Percentiles rank a stretch among this genome's conserved stretches.
Conservation (phyloP, 1,140 invertebrate genomes). For the Calephelis nemesis region DNA sequence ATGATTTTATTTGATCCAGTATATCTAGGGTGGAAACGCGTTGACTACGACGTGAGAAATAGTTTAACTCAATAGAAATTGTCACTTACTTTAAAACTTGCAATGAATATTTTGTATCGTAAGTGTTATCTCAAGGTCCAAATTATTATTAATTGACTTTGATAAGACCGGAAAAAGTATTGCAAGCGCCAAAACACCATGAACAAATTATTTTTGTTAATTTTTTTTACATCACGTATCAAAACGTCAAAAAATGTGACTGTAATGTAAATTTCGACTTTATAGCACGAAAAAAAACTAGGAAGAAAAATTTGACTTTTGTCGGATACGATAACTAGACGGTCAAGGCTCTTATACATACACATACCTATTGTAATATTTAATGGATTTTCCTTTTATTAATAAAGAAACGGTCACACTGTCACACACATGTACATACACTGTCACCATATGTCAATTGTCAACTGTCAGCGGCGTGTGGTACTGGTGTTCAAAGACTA, state of each 20-base stretch:
- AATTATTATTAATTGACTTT: constrained; percentile 1
- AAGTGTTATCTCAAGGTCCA: not conserved
- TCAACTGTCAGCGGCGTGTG: too few relatives aligned
- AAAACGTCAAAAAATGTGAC: constrained; percentile 1
- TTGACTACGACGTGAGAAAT: too few relatives aligned
- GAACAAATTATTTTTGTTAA: constrained; percentile 2
- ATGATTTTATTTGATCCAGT: too few relatives aligned
- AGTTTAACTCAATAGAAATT: not conserved
- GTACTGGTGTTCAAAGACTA: too few relatives aligned
- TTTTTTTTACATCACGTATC: not conserved
- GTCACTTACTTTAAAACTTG: not conserved
- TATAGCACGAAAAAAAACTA: not conserved
- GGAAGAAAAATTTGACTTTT: not conserved
- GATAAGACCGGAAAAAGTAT: not conserved
- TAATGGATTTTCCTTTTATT: too few relatives aligned
- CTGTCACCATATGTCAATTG: too few relatives aligned
- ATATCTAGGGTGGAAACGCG: too few relatives aligned
- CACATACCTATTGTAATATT: too few relatives aligned
- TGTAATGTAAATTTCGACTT: constrained; percentile 6
- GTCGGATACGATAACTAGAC: too few relatives aligned
- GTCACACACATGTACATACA: too few relatives aligned
- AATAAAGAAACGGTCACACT: too few relatives aligned
- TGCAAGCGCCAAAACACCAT: not conserved
- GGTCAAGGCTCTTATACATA: too few relatives aligned
- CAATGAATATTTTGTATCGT: not conserved